phyloP scores from a whole-genome alignment of 2,113 vertebrate genomes.

The Neopipo cinnamomea region DNA sequence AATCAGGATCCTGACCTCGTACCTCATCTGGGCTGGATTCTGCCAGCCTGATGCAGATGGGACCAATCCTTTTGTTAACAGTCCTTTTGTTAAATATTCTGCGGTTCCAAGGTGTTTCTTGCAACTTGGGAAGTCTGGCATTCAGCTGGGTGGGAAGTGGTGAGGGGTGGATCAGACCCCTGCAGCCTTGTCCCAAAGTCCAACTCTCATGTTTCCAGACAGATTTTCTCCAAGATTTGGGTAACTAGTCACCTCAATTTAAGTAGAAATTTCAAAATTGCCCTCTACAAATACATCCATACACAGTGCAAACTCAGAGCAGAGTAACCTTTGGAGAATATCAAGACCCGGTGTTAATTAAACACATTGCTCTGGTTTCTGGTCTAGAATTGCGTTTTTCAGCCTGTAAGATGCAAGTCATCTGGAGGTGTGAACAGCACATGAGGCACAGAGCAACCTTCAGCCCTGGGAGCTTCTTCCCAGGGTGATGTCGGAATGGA shows the following conservation, averaged over 20 bases:
- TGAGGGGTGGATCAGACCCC: not conserved
- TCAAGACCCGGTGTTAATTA: not conserved
- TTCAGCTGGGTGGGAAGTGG: not conserved
- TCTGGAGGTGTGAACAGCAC: not conserved
- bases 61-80: not conserved
- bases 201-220: accelerated
- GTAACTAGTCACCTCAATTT: not conserved
- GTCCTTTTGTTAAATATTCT: not conserved
- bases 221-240: not conserved
- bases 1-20: not conserved
- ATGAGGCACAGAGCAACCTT: not conserved
- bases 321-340: not conserved
- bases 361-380: not conserved
- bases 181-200: not conserved
- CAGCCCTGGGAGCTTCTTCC: not conserved
- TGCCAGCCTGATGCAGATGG: not conserved
- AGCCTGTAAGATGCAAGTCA: not conserved
- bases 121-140: accelerated
- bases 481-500: not conserved
- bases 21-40: not conserved
- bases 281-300: not conserved
- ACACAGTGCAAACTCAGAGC: not conserved
- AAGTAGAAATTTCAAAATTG: not conserved
- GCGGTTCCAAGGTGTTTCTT: accelerated
- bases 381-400: not conserved